These are phyloP conservation scores for Cyprinodon brontotheroides DNA, from an alignment of 2,113 vertebrate species.

Conservation along the genomic window DNA sequence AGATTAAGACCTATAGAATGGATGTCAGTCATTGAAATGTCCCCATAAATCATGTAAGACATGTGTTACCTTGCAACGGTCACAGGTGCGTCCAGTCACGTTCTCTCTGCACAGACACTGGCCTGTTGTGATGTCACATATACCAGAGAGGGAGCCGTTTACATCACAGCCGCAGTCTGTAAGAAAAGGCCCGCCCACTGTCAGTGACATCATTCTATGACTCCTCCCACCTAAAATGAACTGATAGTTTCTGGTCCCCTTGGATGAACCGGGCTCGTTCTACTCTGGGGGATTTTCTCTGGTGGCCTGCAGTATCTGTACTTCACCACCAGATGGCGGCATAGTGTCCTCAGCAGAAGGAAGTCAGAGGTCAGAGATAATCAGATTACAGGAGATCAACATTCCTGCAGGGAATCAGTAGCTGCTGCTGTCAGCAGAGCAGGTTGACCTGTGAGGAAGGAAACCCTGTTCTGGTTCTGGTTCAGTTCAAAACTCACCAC, in stretches of 20 bases:
- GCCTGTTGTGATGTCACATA: constrained; percentile 85
- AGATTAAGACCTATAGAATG: too few relatives aligned
- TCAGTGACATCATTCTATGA: not conserved
- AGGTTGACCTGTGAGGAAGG: too few relatives aligned
- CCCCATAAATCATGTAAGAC: too few relatives aligned
- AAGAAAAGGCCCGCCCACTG: constrained; percentile 3
- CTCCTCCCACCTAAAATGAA: not conserved
- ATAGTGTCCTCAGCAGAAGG: constrained; percentile 20
- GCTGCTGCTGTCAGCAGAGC: too few relatives aligned
- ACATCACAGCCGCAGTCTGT: constrained; percentile 86
- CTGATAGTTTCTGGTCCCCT: too few relatives aligned
- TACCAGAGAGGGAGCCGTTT: constrained; percentile 79
- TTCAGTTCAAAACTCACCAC: too few relatives aligned
- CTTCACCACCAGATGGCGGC: not conserved
- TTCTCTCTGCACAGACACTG: constrained; percentile 85
- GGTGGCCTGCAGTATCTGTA: not conserved
- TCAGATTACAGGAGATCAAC: constrained; percentile 56
- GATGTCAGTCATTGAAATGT: too few relatives aligned
- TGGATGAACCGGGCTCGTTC: too few relatives aligned
- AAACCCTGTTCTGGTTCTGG: too few relatives aligned
- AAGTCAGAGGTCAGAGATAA: constrained; percentile 44
- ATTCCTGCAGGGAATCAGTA: constrained; percentile 32
- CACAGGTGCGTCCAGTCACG: constrained; percentile 84
- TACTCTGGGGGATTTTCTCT: too few relatives aligned
- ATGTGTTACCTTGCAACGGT: constrained; percentile 85